phyloP scores from a whole-genome alignment of 1,140 invertebrate species.

The Cyclargus thomasi region DNA sequence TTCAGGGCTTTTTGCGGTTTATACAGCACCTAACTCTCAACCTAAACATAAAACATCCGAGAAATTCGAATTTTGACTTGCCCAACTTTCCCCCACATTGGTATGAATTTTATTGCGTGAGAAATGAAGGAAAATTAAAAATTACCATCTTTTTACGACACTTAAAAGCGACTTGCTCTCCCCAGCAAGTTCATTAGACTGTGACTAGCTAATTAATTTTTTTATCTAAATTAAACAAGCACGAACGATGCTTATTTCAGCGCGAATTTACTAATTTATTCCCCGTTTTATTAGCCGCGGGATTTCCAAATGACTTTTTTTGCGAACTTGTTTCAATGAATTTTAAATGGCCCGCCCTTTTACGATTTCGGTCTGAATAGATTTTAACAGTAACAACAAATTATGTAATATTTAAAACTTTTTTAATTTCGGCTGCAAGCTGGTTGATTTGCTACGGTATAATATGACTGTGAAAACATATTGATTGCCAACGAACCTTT shows the following conservation, averaged over 20 bases:
- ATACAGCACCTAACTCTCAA: no score
- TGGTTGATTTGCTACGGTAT: neutral
- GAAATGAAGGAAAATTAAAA: conserved; percentile 46
- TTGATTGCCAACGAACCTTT: no score
- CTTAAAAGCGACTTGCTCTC: conserved; percentile 44
- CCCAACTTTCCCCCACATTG: conserved; percentile 33
- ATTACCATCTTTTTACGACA: conserved; percentile 52
- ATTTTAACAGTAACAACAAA: conserved; percentile 14
- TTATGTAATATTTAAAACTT: neutral
- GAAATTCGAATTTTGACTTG: conserved; percentile 33
- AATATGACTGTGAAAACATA: no score
- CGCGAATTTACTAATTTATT: conserved; percentile 55
- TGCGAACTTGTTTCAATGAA: conserved; percentile 28
- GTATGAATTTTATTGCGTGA: conserved; percentile 43
- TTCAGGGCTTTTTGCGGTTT: no score
- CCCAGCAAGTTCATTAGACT: conserved; percentile 43
- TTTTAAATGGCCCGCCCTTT: conserved; percentile 22
- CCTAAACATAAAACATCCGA: neutral
- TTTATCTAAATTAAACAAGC: conserved; percentile 48
- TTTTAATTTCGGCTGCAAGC: neutral
- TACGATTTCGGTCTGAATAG: conserved; percentile 19
- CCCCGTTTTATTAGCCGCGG: conserved; percentile 45
- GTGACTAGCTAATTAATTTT: conserved; percentile 62
- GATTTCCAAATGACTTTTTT: conserved; percentile 47
- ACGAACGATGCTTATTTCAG: conserved; percentile 45